phyloP scores from a whole-genome alignment of 2,888 invertebrate genomes.

The Eupithecia subumbrata region DNA sequence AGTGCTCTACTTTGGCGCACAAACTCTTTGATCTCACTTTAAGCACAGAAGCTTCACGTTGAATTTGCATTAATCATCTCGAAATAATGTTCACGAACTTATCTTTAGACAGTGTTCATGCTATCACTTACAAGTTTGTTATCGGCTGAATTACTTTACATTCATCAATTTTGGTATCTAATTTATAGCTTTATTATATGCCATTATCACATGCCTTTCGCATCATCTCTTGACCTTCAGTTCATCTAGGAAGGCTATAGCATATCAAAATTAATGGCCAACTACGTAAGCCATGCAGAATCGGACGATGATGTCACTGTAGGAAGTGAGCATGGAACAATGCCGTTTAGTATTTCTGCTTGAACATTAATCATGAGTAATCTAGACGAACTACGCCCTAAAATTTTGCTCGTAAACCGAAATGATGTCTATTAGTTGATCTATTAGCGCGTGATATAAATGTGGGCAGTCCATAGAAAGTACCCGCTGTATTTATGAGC shows the following conservation, averaged over 20 bases:
- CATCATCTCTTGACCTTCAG: conserved; percentile 30
- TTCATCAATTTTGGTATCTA: background rate
- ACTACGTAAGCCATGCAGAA: conserved; percentile 33
- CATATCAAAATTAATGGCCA: conserved; percentile 44
- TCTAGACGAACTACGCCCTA: conserved; percentile 18
- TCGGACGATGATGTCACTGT: conserved; percentile 47
- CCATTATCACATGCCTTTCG: background rate
- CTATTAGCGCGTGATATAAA: conserved; percentile 12
- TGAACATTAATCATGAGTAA: conserved; percentile 22
- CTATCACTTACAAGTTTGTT: background rate
- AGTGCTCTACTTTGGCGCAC: conserved; percentile 39
- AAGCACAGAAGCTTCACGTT: conserved; percentile 3
- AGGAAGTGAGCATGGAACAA: conserved; percentile 35
- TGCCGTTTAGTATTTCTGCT: conserved; percentile 31
- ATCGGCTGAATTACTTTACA: background rate
- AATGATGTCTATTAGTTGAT: conserved; percentile 14
- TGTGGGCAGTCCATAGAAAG: conserved; percentile 32
- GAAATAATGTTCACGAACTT: conserved; percentile 1
- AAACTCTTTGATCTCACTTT: conserved; percentile 42
- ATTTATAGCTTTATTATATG: background rate
- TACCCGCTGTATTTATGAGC: conserved; percentile 49
- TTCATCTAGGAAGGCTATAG: conserved; percentile 26
- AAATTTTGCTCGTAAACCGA: conserved; percentile 16
- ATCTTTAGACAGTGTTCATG: conserved; percentile 1
- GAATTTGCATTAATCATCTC: conserved; percentile 3